Evolutionary conservation across 2,888 invertebrate species (phyloP), one percentile per base, ranked within the genome.

Genomic region (Gnatocerus cornutus): DNA sequence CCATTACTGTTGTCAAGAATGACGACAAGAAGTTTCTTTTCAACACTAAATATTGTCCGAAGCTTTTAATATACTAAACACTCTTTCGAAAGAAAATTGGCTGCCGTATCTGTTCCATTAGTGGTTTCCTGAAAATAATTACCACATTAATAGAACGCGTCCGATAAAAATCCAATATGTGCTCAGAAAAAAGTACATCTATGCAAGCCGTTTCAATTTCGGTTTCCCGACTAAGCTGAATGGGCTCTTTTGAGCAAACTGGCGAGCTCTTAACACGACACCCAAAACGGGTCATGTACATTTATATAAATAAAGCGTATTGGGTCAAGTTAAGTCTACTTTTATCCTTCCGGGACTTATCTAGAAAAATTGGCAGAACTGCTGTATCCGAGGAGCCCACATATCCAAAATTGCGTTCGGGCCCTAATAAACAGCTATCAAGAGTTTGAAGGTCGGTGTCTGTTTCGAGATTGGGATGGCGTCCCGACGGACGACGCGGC

Each of bases 401-500:
- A 62, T 39, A 29, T 53, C 45, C 43, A 37, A 39, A 63, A 62
- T 62, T 62, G 62, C 33, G 50, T 39, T 39, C 50, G 48, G 39
- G 50, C 13, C 37, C n/a, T 62, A 48, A 50, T 50, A 62, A 50
- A 63, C 53, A 50, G 63, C 43, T 29, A 53, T 63, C 43, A 63
- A 64, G 56, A 65, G 55, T 65, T 56, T 56, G 55, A 65, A 65
- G 65, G 65, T 65, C 65, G 65, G 39, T 65, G 64, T 37, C 55
- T 64, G 41, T 14, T 63, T 63, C 50, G 64, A 45, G 64, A 64
- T 55, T 45, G 53, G 68, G 68, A 48, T 39, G 67, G 63, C 62
- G 74, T 76, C 76, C 73, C 74, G 75, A 56, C 77, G 76, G 76
- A 71, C 74, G 61, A 45, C 48, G 62, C 68, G 77, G 77, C 76